Conservation (phyloP, 2,797 vertebrate genomes). For the Eremophila alpestris region DNA sequence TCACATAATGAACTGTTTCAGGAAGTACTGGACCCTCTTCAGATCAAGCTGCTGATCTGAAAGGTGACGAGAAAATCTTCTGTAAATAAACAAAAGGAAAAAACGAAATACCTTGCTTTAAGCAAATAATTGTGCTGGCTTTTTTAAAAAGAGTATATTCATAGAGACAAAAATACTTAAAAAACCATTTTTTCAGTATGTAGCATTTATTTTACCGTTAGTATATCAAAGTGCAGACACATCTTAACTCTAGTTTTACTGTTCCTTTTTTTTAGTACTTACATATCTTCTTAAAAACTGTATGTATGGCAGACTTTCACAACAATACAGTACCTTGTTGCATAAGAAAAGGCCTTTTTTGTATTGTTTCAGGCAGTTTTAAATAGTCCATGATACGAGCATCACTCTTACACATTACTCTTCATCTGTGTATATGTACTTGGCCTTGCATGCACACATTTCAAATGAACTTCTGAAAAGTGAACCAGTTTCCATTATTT, state of each 20-base stretch:
- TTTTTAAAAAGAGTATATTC: neutral
- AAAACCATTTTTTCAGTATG: neutral
- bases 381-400: neutral
- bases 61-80: neutral
- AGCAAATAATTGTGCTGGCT: neutral
- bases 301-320: neutral
- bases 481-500: neutral
- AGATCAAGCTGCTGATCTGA: neutral
- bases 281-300: neutral
- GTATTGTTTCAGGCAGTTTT: neutral
- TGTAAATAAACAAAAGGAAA: neutral
- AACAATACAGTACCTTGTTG: neutral
- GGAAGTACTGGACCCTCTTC: neutral
- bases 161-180: neutral
- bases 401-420: fast-evolving
- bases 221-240: neutral
- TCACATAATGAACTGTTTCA: neutral
- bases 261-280: neutral
- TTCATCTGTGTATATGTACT: neutral
- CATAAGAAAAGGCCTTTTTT: neutral
- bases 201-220: neutral
- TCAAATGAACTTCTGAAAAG: neutral
- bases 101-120: neutral
- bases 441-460: neutral
- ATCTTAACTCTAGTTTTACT: neutral